Evolutionary conservation across 2,888 invertebrate species (phyloP), one percentile per base, ranked within the genome.

Genomic region (Pasiphila rectangulata): DNA sequence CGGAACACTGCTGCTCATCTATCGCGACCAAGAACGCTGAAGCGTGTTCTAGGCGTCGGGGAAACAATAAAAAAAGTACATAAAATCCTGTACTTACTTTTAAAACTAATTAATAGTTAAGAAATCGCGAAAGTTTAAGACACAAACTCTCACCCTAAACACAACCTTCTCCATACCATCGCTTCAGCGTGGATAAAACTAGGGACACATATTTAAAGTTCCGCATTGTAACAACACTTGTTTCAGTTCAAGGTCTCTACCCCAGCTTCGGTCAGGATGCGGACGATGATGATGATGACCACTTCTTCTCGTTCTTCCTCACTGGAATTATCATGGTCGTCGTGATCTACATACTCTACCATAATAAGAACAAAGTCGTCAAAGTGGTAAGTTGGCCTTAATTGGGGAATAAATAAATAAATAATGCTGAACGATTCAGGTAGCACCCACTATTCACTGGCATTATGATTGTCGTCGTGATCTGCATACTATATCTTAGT

Each of bases 251-350:
- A 79, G 83, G 76, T 24, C 66, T 67, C 19, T 77, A 67, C 47
- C 61, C 75, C 0, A 77, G 73, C 53, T 54, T 70, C 16, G 63
- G 70, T 27, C 67, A 70, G 29, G 83, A 83, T 12, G 69, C 65
- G 0, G 42, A 67, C 0, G 82, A 79, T 9, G 78, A 80, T 12
- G 78, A 72, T 38, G 79, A 79, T 17, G 86, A 86, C 35, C 78
- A 86, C 35, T 88, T 88, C 76, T 86, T 87, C 63, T 78, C 87
- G 9, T 79, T 87, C 64, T 88, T 88, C 71, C 50, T 88, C 56
- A 83, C 82, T 2, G 76, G 73, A 5, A 67, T 87, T 3, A 69
- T 86, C 7, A 55, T 86, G 57, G 79, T 81, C 13, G 74, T 85
- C 4, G 39, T 87, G 32, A 59, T 87, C 1, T 88, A 88, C 46